Evolutionary conservation across 2,113 vertebrate genomes (phyloP).

Genomic region (Amphilophus citrinellus): DNA sequence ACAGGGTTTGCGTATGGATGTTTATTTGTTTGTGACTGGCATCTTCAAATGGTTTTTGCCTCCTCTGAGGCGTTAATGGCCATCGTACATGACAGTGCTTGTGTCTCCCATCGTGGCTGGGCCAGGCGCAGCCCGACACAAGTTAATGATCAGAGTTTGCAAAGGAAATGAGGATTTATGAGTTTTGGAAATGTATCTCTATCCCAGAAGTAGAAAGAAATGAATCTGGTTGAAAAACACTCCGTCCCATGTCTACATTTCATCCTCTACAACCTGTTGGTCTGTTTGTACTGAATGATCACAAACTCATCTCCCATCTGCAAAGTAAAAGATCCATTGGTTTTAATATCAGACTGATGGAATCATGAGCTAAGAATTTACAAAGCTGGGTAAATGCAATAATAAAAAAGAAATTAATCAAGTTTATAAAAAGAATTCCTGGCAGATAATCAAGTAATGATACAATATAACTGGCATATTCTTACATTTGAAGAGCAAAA

Average conservation of each 20-base stretch:
- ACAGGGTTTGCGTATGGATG: slow-evolving; percentile 36
- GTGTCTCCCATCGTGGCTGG: slow-evolving; percentile 38
- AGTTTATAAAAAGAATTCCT: too few relatives aligned
- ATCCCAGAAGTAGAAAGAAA: slow-evolving; percentile 33
- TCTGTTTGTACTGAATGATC: slow-evolving; percentile 36
- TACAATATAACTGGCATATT: neutral
- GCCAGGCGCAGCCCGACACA: slow-evolving; percentile 46
- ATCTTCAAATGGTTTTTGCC: slow-evolving; percentile 55
- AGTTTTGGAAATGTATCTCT: slow-evolving; percentile 29
- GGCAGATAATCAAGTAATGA: neutral
- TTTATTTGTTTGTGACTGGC: slow-evolving; percentile 62
- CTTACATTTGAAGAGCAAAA: neutral
- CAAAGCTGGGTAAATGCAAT: neutral
- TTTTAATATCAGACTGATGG: neutral
- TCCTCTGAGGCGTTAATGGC: slow-evolving; percentile 66
- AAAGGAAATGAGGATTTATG: slow-evolving; percentile 75
- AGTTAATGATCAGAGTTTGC: slow-evolving; percentile 76
- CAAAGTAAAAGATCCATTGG: neutral
- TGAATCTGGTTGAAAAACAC: slow-evolving; percentile 48
- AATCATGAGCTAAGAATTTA: neutral
- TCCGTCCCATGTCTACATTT: neutral
- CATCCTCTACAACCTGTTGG: slow-evolving; percentile 20
- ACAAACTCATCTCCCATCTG: slow-evolving; percentile 23
- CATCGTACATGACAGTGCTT: slow-evolving; percentile 73
- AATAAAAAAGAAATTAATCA: neutral